Conservation (phyloP, 2,113 vertebrate species). For the Cyprinus carpio region DNA sequence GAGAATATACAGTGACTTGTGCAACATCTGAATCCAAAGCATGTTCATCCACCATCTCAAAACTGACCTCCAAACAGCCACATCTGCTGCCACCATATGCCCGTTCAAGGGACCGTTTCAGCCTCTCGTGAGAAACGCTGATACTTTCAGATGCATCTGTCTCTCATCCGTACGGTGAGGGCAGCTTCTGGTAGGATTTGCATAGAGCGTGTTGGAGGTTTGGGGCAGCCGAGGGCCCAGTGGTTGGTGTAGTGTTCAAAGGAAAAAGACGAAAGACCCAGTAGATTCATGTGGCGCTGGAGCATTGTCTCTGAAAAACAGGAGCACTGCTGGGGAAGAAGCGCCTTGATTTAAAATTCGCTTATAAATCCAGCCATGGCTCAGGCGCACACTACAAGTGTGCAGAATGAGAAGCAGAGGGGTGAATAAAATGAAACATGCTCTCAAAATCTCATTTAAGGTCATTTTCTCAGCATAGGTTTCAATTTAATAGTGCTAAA, state of each 20-base stretch:
- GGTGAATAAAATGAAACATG: conserved; percentile 22
- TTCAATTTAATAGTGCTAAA: conserved; percentile 9
- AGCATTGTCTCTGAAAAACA: conserved; percentile 70
- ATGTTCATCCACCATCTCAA: background rate
- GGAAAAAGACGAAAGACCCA: conserved; percentile 69
- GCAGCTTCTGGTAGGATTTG: conserved; percentile 71
- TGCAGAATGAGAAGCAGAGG: conserved; percentile 64
- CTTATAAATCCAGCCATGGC: conserved; percentile 69
- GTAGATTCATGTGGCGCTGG: conserved; percentile 67
- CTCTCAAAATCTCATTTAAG: conserved; percentile 49
- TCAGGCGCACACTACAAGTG: conserved; percentile 66
- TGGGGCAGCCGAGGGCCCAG: conserved; percentile 62
- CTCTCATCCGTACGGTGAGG: conserved; percentile 62
- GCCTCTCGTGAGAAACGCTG: conserved; percentile 37
- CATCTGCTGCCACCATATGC: conserved; percentile 26
- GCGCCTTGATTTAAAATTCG: conserved; percentile 79
- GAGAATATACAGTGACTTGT: background rate
- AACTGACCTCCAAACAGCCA: conserved; percentile 23
- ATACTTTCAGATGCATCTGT: conserved; percentile 58
- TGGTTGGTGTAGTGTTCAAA: conserved; percentile 75
- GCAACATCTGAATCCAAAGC: background rate
- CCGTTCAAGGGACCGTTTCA: conserved; percentile 11
- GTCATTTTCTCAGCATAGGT: conserved; percentile 26
- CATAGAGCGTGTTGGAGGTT: conserved; percentile 62
- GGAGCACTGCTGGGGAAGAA: conserved; percentile 67